These are phyloP conservation scores for Pomatostomus ruficeps DNA, from an alignment of 2,113 vertebrate species.

Conservation along the genomic window DNA sequence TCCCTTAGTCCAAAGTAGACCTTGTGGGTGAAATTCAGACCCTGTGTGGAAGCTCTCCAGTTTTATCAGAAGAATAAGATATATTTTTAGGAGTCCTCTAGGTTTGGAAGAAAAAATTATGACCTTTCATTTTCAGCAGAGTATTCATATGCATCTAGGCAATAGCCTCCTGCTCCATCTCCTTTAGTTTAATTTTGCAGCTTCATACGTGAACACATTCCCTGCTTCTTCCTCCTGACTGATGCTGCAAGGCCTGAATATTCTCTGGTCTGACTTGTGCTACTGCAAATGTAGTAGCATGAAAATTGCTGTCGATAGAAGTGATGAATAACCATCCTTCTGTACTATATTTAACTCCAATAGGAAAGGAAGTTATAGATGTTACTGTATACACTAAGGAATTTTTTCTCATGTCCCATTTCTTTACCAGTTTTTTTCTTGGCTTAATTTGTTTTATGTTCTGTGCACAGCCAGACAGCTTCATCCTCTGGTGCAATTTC, in stretches of 20 bases:
- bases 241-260: background rate
- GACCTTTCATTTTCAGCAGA: background rate
- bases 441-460: background rate
- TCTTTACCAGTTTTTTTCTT: background rate
- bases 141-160: background rate
- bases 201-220: background rate
- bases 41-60: background rate
- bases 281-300: background rate
- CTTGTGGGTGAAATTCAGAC: background rate
- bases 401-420: background rate
- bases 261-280: background rate
- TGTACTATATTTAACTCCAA: background rate
- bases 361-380: background rate
- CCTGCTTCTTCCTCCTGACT: background rate
- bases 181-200: background rate
- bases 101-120: background rate
- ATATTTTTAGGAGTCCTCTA: background rate
- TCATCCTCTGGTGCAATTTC: background rate
- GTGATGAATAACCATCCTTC: background rate
- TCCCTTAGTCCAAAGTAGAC: background rate
- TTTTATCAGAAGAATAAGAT: background rate
- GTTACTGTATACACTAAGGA: background rate
- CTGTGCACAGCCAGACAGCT: background rate
- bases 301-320: background rate
- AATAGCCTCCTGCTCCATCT: background rate